phyloP scores from a whole-genome alignment of 2,113 vertebrate genomes.

The Bubo scandiacus region DNA sequence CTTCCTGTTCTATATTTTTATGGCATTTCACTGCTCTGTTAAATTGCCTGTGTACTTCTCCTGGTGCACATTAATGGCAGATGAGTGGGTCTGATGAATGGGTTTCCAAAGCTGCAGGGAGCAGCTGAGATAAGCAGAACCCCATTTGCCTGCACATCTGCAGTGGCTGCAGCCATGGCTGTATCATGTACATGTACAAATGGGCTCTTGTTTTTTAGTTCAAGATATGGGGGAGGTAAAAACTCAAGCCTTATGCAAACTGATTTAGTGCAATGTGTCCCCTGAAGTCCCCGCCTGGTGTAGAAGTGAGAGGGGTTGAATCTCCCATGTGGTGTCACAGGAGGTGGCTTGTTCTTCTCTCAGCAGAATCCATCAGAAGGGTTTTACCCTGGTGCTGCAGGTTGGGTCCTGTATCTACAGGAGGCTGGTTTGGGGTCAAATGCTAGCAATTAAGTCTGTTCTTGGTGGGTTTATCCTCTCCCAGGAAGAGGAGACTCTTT shows the following conservation, averaged over 20 bases:
- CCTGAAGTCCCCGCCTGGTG: background rate
- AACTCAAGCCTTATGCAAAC: background rate
- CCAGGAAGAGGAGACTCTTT: background rate
- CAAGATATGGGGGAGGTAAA: background rate
- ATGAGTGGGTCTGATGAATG: background rate
- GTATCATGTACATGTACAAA: rapidly evolving
- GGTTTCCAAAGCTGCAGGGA: background rate
- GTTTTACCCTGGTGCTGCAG: background rate
- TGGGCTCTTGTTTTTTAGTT: background rate
- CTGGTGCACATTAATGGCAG: background rate
- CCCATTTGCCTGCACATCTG: background rate
- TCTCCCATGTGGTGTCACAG: rapidly evolving
- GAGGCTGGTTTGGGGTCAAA: background rate
- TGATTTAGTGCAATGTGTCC: background rate
- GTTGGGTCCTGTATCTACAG: background rate
- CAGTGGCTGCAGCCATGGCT: background rate
- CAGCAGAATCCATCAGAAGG: background rate
- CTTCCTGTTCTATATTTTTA: background rate
- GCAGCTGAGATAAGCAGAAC: background rate
- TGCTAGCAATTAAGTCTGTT: background rate
- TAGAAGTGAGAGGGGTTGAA: background rate
- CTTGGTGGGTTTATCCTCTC: background rate
- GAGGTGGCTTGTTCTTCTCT: background rate
- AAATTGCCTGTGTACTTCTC: background rate
- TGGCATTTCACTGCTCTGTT: background rate